Conservation (phyloP, 2,797 vertebrate species). For the Gouania willdenowi region DNA sequence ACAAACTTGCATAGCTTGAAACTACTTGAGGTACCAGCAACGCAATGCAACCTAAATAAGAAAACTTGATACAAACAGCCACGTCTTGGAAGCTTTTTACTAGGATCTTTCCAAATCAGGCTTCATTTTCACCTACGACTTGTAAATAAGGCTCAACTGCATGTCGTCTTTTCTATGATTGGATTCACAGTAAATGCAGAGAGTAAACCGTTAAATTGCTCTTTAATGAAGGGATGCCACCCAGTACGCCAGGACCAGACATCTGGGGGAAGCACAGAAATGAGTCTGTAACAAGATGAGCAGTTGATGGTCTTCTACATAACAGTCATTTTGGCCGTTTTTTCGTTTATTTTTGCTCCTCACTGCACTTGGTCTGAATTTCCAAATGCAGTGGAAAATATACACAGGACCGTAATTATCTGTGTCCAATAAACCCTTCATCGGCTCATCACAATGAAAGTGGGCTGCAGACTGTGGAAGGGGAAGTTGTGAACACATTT, state of each 20-base stretch:
- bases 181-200: constrained; percentile 55
- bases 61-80: too few species aligned
- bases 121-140: constrained; percentile 30
- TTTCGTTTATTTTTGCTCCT: too few species aligned
- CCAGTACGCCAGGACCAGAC: constrained; percentile 22
- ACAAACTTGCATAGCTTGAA: too few species aligned
- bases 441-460: constrained; percentile 23
- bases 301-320: constrained; percentile 1
- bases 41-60: too few species aligned
- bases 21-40: too few species aligned
- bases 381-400: constrained; percentile 5
- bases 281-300: constrained; percentile 25
- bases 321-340: neutral
- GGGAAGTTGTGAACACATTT: constrained; percentile 49
- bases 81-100: constrained; percentile 42
- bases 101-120: constrained; percentile 59
- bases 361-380: too few species aligned
- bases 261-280: constrained; percentile 23
- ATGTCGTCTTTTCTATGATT: constrained; percentile 60
- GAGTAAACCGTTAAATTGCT: constrained; percentile 59
- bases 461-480: constrained; percentile 20
- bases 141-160: constrained; percentile 61
- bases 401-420: constrained; percentile 26
- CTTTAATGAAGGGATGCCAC: constrained; percentile 30
- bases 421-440: constrained; percentile 32